These are phyloP conservation scores for Drosophila elegans DNA, from an alignment of 1,140 invertebrate species.

Conservation along the genomic window DNA sequence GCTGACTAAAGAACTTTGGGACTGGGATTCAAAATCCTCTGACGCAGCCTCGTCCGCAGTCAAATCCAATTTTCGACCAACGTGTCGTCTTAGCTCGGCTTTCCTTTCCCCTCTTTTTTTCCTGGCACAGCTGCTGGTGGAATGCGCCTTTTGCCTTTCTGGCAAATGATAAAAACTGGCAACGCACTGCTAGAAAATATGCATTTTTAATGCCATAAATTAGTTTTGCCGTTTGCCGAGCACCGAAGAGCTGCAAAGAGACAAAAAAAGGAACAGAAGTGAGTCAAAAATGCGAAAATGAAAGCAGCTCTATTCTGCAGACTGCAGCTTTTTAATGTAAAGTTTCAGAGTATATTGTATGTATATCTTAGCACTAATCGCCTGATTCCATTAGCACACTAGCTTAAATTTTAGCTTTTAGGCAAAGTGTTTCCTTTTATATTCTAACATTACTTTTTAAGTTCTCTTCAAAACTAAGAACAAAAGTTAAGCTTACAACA, in stretches of 20 bases:
- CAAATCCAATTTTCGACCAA: conserved; percentile 68
- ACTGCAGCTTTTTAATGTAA: conserved; percentile 9
- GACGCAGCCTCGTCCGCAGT: conserved; percentile 36
- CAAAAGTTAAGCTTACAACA: too few species aligned
- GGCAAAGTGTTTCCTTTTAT: not conserved
- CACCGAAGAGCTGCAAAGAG: conserved; percentile 49
- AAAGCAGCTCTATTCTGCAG: conserved; percentile 19
- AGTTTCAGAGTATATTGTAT: conserved; percentile 13
- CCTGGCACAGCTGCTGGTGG: conserved; percentile 19
- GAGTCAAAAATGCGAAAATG: conserved; percentile 15
- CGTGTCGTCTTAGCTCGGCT: conserved; percentile 19
- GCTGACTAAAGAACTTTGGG: conserved; percentile 42
- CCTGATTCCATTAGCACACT: conserved; percentile 34
- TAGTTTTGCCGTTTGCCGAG: conserved; percentile 75
- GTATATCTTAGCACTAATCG: conserved; percentile 26
- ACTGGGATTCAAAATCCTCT: conserved; percentile 37
- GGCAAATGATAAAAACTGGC: conserved; percentile 76
- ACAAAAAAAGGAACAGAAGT: conserved; percentile 12
- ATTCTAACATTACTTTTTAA: not conserved
- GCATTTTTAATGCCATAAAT: conserved; percentile 83
- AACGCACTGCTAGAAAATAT: conserved; percentile 82
- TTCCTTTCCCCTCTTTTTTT: conserved; percentile 1
- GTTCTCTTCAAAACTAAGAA: too few species aligned
- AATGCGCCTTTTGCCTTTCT: conserved; percentile 19
- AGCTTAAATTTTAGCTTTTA: conserved; percentile 18